A percentile compares a stretch with the other conserved stretches of the same genome.
These are phyloP conservation scores for Dolichomitus sp. DNA, from an alignment of 2,888 invertebrate species.

Conservation along the genomic window DNA sequence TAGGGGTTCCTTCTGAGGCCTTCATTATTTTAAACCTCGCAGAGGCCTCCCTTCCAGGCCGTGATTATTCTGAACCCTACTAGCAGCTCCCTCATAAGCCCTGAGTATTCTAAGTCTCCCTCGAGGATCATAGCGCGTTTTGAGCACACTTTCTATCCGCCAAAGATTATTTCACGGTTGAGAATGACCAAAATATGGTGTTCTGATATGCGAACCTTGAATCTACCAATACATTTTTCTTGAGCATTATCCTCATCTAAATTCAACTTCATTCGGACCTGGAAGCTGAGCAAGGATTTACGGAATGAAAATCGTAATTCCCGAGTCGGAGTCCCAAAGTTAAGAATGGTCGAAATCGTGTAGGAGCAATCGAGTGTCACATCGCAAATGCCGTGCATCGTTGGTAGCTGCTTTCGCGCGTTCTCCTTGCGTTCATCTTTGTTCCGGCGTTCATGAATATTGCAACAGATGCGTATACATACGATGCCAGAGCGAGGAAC, in stretches of 20 bases:
- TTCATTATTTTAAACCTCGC: not conserved
- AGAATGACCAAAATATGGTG: no score
- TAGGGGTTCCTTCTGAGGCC: no score
- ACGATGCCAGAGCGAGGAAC: slow-evolving; percentile 64
- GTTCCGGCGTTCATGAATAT: slow-evolving; percentile 78
- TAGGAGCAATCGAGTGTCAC: slow-evolving; percentile 73
- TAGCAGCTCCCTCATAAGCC: no score
- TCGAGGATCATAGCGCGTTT: no score
- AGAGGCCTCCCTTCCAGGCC: no score
- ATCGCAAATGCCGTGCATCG: slow-evolving; percentile 74
- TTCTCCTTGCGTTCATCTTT: slow-evolving; percentile 57
- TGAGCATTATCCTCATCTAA: not conserved
- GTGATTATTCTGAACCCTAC: no score
- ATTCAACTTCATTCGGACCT: not conserved
- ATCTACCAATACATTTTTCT: no score
- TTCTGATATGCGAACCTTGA: no score
- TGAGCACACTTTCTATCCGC: no score
- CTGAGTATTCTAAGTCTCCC: no score
- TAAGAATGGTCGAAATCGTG: not conserved
- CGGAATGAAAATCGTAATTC: not conserved
- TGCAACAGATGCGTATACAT: slow-evolving; percentile 73
- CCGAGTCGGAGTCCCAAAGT: not conserved
- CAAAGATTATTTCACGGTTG: no score
- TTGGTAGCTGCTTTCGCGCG: slow-evolving; percentile 75
- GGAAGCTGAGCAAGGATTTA: not conserved